Conservation (phyloP, 2,113 vertebrate species). For the Podarcis raffonei region DNA sequence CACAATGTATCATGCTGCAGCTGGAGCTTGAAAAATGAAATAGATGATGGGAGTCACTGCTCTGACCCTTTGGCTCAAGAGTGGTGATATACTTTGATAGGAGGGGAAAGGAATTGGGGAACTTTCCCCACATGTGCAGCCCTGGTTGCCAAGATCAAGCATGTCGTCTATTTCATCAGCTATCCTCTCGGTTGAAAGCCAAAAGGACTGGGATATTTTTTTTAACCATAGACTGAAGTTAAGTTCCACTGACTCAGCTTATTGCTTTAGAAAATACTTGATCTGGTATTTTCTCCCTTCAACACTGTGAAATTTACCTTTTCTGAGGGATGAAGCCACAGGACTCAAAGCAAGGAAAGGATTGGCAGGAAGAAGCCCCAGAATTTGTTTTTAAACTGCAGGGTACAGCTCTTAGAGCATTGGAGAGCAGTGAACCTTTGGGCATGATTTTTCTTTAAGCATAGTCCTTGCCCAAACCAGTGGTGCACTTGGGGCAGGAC, state of each 20-base stretch:
- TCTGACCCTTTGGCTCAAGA: constrained; percentile 18
- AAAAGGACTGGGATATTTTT: neutral
- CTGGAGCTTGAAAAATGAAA: neutral
- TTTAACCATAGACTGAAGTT: neutral
- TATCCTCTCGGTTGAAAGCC: neutral
- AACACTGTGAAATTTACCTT: neutral
- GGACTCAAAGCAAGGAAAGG: too few species aligned
- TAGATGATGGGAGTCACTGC: neutral
- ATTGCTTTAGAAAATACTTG: constrained; percentile 9
- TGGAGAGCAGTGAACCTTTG: neutral
- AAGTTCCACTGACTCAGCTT: neutral
- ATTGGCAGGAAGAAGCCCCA: neutral
- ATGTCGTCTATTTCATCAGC: neutral
- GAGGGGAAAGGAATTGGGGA: neutral
- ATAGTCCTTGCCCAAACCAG: neutral
- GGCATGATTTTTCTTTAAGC: neutral
- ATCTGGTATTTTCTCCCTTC: neutral
- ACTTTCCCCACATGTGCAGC: neutral
- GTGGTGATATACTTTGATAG: neutral
- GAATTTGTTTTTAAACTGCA: neutral
- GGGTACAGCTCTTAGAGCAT: neutral
- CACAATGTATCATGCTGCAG: neutral
- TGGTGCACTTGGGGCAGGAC: too few species aligned
- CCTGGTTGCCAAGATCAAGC: neutral
- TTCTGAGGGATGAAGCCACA: neutral